Percentiles rank a stretch among this genome's conserved stretches.
Evolutionary conservation across 2,797 vertebrate genomes (phyloP).

Genomic region (Coregonus ussuriensis): DNA sequence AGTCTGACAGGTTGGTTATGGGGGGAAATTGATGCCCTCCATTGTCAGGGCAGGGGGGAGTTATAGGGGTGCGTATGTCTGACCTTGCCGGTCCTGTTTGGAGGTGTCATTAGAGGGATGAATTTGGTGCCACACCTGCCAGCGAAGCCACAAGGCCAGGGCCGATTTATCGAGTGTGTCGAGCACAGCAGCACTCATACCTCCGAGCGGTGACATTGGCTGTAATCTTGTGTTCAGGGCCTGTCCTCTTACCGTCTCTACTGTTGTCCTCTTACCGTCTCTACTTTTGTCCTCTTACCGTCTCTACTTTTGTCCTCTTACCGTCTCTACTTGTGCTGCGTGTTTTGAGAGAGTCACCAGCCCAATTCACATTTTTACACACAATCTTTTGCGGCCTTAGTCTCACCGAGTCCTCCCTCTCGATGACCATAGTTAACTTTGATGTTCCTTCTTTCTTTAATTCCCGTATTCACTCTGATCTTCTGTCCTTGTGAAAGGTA

Average conservation of each 20-base stretch:
- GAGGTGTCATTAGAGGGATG: neutral
- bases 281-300: neutral
- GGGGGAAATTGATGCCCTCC: constrained; percentile 1
- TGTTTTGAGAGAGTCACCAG: neutral
- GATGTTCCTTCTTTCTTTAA: neutral
- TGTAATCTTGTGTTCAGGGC: neutral
- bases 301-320: neutral
- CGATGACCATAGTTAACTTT: neutral
- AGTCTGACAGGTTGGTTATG: neutral
- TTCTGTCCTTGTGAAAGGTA: no score
- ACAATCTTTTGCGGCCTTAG: neutral
- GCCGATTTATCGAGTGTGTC: neutral
- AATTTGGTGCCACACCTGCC: neutral
- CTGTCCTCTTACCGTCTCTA: neutral
- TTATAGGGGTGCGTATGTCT: neutral
- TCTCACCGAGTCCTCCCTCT: neutral
- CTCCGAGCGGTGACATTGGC: neutral
- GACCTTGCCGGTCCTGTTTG: neutral
- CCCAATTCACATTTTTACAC: neutral
- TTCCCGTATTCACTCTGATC: neutral
- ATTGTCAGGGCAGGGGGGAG: constrained; percentile 3
- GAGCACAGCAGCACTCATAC: neutral
- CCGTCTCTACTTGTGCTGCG: neutral
- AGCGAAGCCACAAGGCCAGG: neutral
- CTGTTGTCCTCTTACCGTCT: no score